Conservation (phyloP, 2,797 vertebrate genomes). For the Morus bassanus region DNA sequence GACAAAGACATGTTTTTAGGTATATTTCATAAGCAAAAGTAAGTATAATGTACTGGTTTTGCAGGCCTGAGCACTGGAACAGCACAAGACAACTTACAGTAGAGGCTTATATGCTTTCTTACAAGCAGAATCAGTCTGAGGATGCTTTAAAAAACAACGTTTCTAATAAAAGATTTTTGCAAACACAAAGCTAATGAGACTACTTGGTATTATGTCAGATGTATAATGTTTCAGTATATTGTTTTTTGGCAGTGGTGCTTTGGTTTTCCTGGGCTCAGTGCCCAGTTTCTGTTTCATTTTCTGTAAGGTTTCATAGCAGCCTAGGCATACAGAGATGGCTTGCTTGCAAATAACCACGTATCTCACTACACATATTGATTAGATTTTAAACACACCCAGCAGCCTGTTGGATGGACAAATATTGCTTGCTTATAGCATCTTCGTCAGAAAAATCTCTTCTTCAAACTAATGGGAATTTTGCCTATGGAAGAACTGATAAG, state of each 20-base stretch:
- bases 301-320: conserved; percentile 40
- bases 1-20: background rate
- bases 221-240: conserved; percentile 19
- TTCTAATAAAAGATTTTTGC: conserved; percentile 9
- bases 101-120: background rate
- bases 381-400: background rate
- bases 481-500: background rate
- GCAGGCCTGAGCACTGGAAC: background rate
- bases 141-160: background rate
- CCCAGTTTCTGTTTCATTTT: conserved; percentile 67
- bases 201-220: conserved; percentile 27
- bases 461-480: background rate
- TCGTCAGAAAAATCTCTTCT: background rate
- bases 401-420: background rate
- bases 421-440: background rate
- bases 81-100: background rate
- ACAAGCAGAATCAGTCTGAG: background rate
- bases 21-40: background rate
- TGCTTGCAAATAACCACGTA: background rate
- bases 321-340: background rate
- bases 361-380: background rate
- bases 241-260: background rate
- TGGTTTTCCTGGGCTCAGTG: conserved; percentile 51
- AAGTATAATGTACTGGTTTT: background rate
- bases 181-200: conserved; percentile 20